Evolutionary conservation across 1,140 invertebrate genomes (phyloP), one percentile per base, ranked within the genome.

Genomic region (Solen grandis): DNA sequence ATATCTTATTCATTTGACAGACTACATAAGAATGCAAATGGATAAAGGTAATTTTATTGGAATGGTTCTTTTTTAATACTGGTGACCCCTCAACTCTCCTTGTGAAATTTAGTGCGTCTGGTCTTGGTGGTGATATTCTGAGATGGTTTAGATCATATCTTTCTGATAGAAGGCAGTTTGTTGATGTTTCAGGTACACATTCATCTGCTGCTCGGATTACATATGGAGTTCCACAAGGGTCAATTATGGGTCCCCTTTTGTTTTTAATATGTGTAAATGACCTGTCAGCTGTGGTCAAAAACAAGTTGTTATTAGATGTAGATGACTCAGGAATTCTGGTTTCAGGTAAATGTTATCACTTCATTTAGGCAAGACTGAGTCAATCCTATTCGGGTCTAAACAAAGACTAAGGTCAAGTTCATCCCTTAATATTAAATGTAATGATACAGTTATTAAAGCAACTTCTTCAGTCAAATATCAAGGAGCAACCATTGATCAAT

Each of bases 261-360:
- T 77, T 84, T 66, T 65, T 77, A 57, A 72, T 69, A n/a, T 77
- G 81, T 78, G 82, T 84, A 2, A 84, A 84, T 81, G 76, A 81
- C 60, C 70, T 84, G 72, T 63, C 70, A 36, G 38, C 65, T 19
- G 78, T 74, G 59, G 46, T 76, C 5, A 66, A 75, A 27, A 38
- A 52, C 35, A 59, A 59, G 22, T 72, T 57, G 19, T 70, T 81
- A 36, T 38, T 81, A 72, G 81, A 84, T 84, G 73, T 78, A 41
- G 77, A 84, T 65, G 82, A 84, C 36, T 76, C 69, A 70, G 57
- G 77, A 16, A 77, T 81, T 19, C 55, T 81, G 29, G 75, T 82
- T 31, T 82, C 81, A 22, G 63, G 74, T 63, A 76, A 57, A 73
- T 31, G 57, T 83, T 79, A 22, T 68, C 76, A 38, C 41, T 79